Base-by-base conservation (phyloP, 92 coral and sea anemone genomes). In the Galaxea fascicularis region DNA sequence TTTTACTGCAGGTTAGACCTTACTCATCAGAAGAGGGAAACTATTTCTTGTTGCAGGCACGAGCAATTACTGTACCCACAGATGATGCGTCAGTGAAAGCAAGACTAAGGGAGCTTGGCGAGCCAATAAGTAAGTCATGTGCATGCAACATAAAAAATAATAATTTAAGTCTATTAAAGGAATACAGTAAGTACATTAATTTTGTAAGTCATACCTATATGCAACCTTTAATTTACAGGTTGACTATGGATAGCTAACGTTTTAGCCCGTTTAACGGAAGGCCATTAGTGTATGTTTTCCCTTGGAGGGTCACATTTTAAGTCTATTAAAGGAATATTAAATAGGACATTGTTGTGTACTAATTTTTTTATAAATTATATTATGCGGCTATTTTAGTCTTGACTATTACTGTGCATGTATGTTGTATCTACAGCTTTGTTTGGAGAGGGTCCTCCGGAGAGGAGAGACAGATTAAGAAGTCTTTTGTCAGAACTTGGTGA, bases 391-490 rank as follows among this genome's bases (percentile, higher is more conserved):
- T n/a, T 20, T 9, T 39, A 65, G n/a, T 28, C 57, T 21, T 25
- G 10, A 7, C 3, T 41, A 12, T 46, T 6, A 8, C 41, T 13
- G 16, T n/a, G 7, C 44, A 7, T 17, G 41, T 59, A 15, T n/a
- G n/a, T n/a, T n/a, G n/a, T 88, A 28, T 52, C 75, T 58, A n/a
- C 73, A 94, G 98, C 95, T 72, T 76, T 95, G 63, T 95, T 95
- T 82, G 99, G 99, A 24, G 99, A 96, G 74, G 99, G 98, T 20
- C 95, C 99, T 0, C 93, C 94, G 27, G 99, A 96, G 83, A 89
- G 99, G 60, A 93, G 99, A 75, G 98, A 92, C 88, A 94, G 99
- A 79, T 85, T 96, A 30, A 82, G 95, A 87, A 87, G 82, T 31
- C 87, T 96, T 24, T 89, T 96, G 76, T 93, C 95, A 47, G 95